Evolutionary conservation across 2,797 vertebrate genomes (phyloP).

Genomic region (Sciurus carolinensis): DNA sequence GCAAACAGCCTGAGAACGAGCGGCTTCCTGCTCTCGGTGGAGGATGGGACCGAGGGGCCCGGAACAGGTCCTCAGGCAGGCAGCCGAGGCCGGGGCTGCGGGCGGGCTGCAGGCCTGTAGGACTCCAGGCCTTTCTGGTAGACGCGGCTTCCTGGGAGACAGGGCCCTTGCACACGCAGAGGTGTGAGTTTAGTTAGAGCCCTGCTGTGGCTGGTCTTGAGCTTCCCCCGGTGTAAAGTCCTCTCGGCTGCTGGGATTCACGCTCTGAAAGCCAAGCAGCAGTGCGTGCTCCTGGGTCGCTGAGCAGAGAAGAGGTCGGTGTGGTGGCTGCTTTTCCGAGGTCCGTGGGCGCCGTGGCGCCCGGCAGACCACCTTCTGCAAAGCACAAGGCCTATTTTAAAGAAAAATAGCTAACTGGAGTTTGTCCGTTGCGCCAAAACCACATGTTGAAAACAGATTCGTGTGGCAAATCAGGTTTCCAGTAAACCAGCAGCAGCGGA

Average conservation of each 20-base stretch:
- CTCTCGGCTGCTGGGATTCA: neutral
- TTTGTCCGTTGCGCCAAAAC: neutral
- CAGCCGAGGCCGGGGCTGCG: neutral
- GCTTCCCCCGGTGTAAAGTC: constrained; percentile 69
- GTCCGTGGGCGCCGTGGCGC: neutral
- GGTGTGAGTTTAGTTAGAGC: constrained; percentile 52
- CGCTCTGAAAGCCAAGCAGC: constrained; percentile 1
- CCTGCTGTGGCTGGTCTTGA: constrained; percentile 55
- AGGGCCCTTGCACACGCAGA: constrained; percentile 40
- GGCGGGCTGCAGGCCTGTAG: neutral
- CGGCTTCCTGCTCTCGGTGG: neutral
- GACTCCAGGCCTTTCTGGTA: constrained; percentile 26
- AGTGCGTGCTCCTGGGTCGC: neutral
- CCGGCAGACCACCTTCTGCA: neutral
- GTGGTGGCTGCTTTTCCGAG: neutral
- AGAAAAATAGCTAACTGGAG: constrained; percentile 25
- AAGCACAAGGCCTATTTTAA: neutral
- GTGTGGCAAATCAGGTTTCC: neutral
- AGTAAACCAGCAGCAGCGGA: neutral
- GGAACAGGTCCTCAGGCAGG: neutral
- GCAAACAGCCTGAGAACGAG: constrained; percentile 26
- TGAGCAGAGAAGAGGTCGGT: neutral
- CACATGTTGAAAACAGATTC: neutral
- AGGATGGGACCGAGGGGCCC: neutral
- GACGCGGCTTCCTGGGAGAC: neutral